Evolutionary conservation across 2,888 invertebrate genomes (phyloP), one percentile per base, ranked within the genome.

Genomic region (Andrena camellia): DNA sequence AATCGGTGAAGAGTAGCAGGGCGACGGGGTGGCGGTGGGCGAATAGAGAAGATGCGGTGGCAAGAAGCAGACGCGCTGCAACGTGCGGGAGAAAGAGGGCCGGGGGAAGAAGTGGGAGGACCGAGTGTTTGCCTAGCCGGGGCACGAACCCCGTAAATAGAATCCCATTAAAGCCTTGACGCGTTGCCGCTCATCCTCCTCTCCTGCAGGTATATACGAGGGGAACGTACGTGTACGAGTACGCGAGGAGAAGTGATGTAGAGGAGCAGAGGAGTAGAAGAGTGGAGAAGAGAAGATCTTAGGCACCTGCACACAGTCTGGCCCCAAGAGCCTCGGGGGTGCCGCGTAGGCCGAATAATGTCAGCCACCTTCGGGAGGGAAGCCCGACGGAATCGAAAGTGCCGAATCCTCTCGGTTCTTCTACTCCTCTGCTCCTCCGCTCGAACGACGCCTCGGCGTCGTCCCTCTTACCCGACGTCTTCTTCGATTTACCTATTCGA

Each of bases 81-180:
- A 71, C 74, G 26, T 52, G 2, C 26, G 72, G 35, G 57, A 17
- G 68, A 69, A 69, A 72, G 77, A 79, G 77, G 54, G 64, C 57
- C 63, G 64, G 69, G 57, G 57, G 82, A 64, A 60, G 52, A 60
- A 59, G 57, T 57, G 54, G 54, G 64, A 73, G 70, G 79, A 62
- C 84, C 79, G 88, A 90, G 91, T 93, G 93, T 93, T 93, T 93
- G 91, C 90, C 89, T 91, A 93, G 92, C 92, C 90, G 87, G 87
- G 88, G 90, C 92, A 91, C 92, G 93, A 91, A 89, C 88, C 92
- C 90, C 90, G 93, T 93, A 93, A 93, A 93, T 93, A 93, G 92
- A 93, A 93, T 93, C 91, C 92, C 92, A 93, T 93, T 93, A 93
- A 92, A 92, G 92, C 89, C 88, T 92, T 91, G 92, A 90, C 90